These are phyloP conservation scores for Pontoporia blainvillei DNA, from an alignment of 2,113 vertebrate species.

Conservation along the genomic window DNA sequence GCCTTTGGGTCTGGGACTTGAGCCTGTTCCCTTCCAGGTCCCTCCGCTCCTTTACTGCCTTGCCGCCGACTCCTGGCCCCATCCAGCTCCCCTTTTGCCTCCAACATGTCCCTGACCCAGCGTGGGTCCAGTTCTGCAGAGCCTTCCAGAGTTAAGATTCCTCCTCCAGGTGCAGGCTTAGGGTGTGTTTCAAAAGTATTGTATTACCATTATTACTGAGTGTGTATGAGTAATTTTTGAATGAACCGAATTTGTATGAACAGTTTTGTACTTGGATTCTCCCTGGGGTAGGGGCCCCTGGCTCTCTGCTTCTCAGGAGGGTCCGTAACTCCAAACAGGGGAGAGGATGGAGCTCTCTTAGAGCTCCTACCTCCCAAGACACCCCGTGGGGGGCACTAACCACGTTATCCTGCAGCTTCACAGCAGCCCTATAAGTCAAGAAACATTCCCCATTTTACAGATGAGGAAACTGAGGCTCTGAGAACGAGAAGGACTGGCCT, in stretches of 20 bases:
- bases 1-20: background rate
- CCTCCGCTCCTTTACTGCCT: background rate
- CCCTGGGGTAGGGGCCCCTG: background rate
- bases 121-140: background rate
- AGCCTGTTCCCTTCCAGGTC: background rate
- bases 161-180: background rate
- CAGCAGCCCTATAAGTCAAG: background rate
- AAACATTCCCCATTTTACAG: background rate
- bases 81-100: background rate
- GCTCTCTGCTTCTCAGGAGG: background rate
- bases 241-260: background rate
- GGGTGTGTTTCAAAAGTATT: background rate
- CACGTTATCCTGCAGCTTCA: background rate
- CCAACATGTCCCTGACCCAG: background rate
- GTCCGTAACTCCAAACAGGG: background rate
- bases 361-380: background rate
- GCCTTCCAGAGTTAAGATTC: background rate
- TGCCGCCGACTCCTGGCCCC: background rate
- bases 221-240: background rate
- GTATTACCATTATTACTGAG: background rate
- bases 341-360: background rate
- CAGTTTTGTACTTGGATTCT: background rate
- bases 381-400: background rate
- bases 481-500: background rate
- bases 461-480: background rate